These are phyloP conservation scores for Drosophila falleni DNA, from an alignment of 2,888 invertebrate genomes.

Conservation along the genomic window DNA sequence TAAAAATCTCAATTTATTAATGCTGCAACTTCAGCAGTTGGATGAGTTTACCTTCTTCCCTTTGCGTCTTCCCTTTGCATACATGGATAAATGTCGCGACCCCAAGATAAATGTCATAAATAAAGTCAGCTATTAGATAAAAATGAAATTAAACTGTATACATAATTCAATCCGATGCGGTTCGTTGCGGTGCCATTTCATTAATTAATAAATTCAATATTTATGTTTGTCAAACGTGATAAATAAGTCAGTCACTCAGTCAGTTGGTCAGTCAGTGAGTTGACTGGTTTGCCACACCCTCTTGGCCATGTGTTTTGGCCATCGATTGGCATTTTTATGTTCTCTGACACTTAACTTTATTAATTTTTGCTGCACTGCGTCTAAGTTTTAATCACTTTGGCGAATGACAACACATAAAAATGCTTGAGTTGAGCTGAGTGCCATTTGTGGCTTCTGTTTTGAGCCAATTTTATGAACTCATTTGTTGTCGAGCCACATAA, in stretches of 20 bases:
- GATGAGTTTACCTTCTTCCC: not conserved
- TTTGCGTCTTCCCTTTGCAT: not conserved
- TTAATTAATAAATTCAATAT: constrained; percentile 65
- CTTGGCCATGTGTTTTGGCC: constrained; percentile 44
- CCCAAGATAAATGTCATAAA: not conserved
- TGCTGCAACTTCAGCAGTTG: too few relatives aligned
- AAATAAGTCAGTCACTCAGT: constrained; percentile 27
- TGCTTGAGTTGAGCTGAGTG: constrained; percentile 7
- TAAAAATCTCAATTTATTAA: too few relatives aligned
- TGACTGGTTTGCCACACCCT: constrained; percentile 8
- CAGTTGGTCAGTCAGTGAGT: too few relatives aligned
- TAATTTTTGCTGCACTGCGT: constrained; percentile 58
- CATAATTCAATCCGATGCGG: constrained; percentile 5
- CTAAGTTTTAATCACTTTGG: constrained; percentile 59
- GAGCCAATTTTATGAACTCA: constrained; percentile 46
- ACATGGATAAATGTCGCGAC: not conserved
- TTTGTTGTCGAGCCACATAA: constrained; percentile 51
- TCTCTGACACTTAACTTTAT: constrained; percentile 62
- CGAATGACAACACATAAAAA: constrained; percentile 50
- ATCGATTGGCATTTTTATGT: constrained; percentile 65
- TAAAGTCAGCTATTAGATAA: not conserved
- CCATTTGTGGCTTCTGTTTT: constrained; percentile 34
- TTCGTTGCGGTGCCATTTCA: constrained; percentile 36
- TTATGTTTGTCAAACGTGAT: constrained; percentile 60
- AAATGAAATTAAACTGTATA: constrained; percentile 1